Evolutionary conservation across 2,888 invertebrate genomes (phyloP).

Genomic region (Alsophila aescularia): DNA sequence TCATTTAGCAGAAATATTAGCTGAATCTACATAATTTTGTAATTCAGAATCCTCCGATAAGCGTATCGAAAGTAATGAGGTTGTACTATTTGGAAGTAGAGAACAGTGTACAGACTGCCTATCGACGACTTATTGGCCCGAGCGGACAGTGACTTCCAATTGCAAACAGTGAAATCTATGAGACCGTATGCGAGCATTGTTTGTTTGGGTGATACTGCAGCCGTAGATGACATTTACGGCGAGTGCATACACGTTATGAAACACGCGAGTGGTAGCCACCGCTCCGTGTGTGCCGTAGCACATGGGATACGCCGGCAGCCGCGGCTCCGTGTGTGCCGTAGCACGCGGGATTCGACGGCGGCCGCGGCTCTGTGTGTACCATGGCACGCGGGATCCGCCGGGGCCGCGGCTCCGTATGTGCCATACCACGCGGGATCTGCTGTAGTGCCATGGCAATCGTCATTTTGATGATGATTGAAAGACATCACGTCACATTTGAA

Average conservation of each 20-base stretch:
- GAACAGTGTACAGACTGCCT: slow-evolving; percentile 4
- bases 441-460: no score
- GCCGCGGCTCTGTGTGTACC: no score
- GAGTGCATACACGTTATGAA: not conserved
- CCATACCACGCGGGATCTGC: no score
- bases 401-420: no score
- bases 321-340: no score
- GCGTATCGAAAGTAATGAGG: slow-evolving; percentile 16
- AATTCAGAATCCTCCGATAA: slow-evolving; percentile 9
- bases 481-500: no score
- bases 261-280: no score
- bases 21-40: slow-evolving; percentile 19
- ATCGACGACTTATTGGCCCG: slow-evolving; percentile 3
- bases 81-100: slow-evolving; percentile 11
- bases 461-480: no score
- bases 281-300: no score
- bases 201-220: not conserved
- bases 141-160: slow-evolving; percentile 1
- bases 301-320: no score
- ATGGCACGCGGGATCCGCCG: no score
- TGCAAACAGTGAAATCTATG: slow-evolving; percentile 8
- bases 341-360: no score
- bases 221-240: not conserved
- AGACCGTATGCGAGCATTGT: slow-evolving; percentile 2
- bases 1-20: slow-evolving; percentile 10